Base-by-base conservation (phyloP, 1,140 invertebrate species). In the Drosophila nikananu region DNA sequence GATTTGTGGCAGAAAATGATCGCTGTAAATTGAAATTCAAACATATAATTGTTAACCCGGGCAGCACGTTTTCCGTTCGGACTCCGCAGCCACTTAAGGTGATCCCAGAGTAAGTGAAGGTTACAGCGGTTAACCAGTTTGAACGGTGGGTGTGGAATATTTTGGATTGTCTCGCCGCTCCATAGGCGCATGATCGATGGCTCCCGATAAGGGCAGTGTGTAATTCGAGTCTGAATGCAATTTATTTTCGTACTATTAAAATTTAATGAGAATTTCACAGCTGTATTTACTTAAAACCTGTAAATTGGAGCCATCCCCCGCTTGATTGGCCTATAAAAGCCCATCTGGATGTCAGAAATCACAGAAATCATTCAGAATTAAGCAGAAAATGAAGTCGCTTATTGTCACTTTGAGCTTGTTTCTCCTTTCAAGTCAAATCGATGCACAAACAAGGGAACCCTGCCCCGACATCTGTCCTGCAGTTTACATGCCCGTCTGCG, bases 21-120 rank as follows among this genome's bases (percentile, higher is more conserved):
- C 65, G 64, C 37, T 65, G 58, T 79, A 73, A 79, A 68, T 74
- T 81, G 65, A 81, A 81, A 64, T 64, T 81, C 59, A 81, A 77
- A 64, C 75, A 77, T 54, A 79, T 79, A 79, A 81, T 81, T 49
- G 64, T 81, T 65, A 64, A 59, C 39, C 64, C 42, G 44, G 39
- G 42, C 78, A 58, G 57, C 77, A 80, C 62, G 61, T 67, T 81
- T 55, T 58, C 30, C 7, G 44, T 19, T 52, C 25, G 67, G 60
- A 61, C 48, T 35, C 9, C 21, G 30, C 21, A 32, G 49, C 74
- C 65, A 72, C 64, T 82, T 54, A 39, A 35, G 48, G 44, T 54
- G 48, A 52, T 39, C 55, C 57, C 19, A 57, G 42, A 51, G 12
- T 30, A 54, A 58, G 30, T 42, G 71, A 74, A 74, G 71, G 68